phyloP scores from a whole-genome alignment of 2,888 invertebrate species.

The Aphidoletes aphidimyza region DNA sequence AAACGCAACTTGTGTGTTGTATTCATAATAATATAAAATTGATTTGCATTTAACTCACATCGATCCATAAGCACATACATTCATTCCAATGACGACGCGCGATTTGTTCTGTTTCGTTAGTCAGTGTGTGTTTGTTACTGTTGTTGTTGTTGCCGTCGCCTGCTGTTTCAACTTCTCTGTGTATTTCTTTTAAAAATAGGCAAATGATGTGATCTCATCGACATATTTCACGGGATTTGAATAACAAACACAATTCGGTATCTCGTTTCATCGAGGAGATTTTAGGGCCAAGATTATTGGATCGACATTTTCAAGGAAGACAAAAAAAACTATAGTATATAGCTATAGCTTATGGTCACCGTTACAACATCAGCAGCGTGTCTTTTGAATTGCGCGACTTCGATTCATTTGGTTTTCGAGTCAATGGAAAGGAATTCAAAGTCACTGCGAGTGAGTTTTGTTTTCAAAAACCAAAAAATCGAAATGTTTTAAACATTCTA shows the following conservation, averaged over 20 bases:
- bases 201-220: neutral
- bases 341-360: too few relatives aligned
- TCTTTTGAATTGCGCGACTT: too few relatives aligned
- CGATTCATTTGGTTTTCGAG: too few relatives aligned
- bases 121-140: too few relatives aligned
- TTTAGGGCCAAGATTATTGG: too few relatives aligned
- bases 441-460: too few relatives aligned
- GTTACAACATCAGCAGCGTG: too few relatives aligned
- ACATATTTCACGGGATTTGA: neutral
- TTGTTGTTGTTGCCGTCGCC: too few relatives aligned
- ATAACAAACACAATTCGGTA: neutral
- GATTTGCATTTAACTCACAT: conserved; percentile 12
- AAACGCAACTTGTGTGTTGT: neutral
- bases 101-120: neutral
- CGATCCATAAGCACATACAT: neutral
- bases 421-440: too few relatives aligned
- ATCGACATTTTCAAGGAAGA: too few relatives aligned
- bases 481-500: neutral
- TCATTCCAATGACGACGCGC: neutral
- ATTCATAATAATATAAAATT: neutral
- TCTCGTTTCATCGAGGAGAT: too few relatives aligned
- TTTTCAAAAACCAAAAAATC: neutral
- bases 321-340: too few relatives aligned
- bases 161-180: neutral
- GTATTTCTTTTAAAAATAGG: neutral